Evolutionary conservation across 2,113 vertebrate genomes (phyloP).

Genomic region (Peromyscus californicus): DNA sequence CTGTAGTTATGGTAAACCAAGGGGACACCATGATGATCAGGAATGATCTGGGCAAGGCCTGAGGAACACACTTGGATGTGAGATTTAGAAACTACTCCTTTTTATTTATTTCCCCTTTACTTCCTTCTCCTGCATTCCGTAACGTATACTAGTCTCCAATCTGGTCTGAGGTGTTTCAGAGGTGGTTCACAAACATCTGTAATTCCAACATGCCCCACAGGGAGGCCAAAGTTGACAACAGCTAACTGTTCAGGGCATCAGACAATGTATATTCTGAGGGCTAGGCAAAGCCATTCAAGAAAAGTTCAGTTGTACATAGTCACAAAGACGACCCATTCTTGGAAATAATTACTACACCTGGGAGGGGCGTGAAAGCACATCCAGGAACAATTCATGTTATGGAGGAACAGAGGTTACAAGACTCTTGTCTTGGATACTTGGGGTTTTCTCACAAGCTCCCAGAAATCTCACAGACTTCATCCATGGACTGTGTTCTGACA

Average conservation of each 20-base stretch:
- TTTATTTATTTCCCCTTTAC: neutral
- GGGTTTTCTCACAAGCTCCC: neutral
- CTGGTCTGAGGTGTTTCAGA: neutral
- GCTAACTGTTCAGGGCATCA: neutral
- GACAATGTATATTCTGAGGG: too few species aligned
- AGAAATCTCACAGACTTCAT: neutral
- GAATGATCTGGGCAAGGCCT: neutral
- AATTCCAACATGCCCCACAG: neutral
- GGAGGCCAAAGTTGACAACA: neutral
- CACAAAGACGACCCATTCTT: neutral
- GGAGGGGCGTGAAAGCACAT: neutral
- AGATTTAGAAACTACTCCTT: neutral
- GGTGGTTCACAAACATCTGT: neutral
- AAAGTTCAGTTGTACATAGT: neutral
- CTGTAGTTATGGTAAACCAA: neutral
- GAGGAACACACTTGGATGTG: neutral
- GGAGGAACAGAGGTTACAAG: neutral
- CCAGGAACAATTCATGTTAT: neutral
- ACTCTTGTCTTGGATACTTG: too few species aligned
- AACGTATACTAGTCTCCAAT: too few species aligned
- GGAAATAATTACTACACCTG: neutral
- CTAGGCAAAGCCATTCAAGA: neutral
- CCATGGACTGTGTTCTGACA: neutral
- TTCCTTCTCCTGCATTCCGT: too few species aligned
- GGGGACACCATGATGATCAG: neutral